Conservation (phyloP, 2,113 vertebrate genomes). For the Malurus melanocephalus region DNA sequence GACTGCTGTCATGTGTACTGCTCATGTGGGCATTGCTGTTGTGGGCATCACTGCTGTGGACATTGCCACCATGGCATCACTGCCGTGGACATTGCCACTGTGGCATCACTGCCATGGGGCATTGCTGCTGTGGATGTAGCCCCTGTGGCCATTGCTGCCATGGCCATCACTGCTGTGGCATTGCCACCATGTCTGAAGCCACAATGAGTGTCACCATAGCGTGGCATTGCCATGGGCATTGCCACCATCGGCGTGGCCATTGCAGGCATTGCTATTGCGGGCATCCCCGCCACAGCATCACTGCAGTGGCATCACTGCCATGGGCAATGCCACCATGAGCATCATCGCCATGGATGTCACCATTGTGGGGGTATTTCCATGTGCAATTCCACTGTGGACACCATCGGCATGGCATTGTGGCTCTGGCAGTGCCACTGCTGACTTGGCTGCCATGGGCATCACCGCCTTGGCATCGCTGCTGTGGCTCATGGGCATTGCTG, state of each 20-base stretch:
- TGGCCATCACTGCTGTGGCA: not conserved
- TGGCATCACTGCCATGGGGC: not conserved
- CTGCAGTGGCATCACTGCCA: not conserved
- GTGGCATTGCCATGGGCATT: not conserved
- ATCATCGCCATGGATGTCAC: not conserved
- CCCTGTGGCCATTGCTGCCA: rapidly evolving
- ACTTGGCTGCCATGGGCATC: not conserved
- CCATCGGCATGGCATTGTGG: not conserved
- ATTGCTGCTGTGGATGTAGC: rapidly evolving
- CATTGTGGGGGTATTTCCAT: not conserved
- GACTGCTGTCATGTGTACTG: not conserved
- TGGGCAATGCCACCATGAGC: not conserved
- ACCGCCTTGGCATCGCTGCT: not conserved
- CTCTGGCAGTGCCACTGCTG: not conserved
- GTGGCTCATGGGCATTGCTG: not conserved
- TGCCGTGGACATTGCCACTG: not conserved
- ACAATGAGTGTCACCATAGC: not conserved
- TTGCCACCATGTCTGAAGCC: not conserved
- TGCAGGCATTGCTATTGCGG: not conserved
- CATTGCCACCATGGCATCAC: not conserved
- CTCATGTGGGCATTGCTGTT: not conserved
- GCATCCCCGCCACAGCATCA: no score
- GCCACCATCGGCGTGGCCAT: not conserved
- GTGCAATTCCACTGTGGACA: no score
- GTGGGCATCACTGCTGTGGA: no score